A percentile compares a stretch with the other conserved stretches of the same genome.
These are phyloP conservation scores for Unio pictorum DNA, from an alignment of 2,888 invertebrate species.

Conservation along the genomic window DNA sequence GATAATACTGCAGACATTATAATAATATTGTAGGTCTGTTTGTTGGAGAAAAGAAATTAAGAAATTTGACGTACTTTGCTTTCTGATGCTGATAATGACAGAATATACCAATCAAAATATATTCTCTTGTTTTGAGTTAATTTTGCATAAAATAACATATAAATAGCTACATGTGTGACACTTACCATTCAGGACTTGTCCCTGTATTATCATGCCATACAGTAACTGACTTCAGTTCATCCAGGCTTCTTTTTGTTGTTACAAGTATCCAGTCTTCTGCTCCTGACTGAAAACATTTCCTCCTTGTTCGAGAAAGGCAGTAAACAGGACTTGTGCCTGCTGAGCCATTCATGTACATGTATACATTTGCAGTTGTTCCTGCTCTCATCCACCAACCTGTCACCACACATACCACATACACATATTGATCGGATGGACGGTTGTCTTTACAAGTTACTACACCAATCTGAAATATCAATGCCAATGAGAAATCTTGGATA, in stretches of 20 bases:
- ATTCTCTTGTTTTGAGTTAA: too few relatives aligned
- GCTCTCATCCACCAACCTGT: constrained; percentile 52
- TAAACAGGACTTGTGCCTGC: constrained; percentile 18
- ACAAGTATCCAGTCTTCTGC: constrained; percentile 56
- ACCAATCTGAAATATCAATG: constrained; percentile 28
- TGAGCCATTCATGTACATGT: constrained; percentile 30
- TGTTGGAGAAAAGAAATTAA: too few relatives aligned
- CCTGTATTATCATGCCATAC: constrained; percentile 57
- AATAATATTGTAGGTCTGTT: too few relatives aligned
- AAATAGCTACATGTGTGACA: background rate
- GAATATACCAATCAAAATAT: too few relatives aligned
- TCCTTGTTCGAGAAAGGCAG: constrained; percentile 9
- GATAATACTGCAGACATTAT: too few relatives aligned
- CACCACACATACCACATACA: constrained; percentile 49
- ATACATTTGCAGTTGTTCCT: constrained; percentile 55
- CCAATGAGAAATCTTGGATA: too few relatives aligned
- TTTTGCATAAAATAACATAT: too few relatives aligned
- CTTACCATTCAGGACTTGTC: constrained; percentile 45
- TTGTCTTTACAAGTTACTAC: constrained; percentile 42
- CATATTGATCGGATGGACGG: constrained; percentile 22
- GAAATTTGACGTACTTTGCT: too few relatives aligned
- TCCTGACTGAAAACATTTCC: constrained; percentile 36
- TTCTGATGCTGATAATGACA: too few relatives aligned
- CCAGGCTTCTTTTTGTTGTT: constrained; percentile 37
- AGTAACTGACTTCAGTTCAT: constrained; percentile 35